These are phyloP conservation scores for Apoda limacodes DNA, from an alignment of 2,888 invertebrate species.

Conservation along the genomic window DNA sequence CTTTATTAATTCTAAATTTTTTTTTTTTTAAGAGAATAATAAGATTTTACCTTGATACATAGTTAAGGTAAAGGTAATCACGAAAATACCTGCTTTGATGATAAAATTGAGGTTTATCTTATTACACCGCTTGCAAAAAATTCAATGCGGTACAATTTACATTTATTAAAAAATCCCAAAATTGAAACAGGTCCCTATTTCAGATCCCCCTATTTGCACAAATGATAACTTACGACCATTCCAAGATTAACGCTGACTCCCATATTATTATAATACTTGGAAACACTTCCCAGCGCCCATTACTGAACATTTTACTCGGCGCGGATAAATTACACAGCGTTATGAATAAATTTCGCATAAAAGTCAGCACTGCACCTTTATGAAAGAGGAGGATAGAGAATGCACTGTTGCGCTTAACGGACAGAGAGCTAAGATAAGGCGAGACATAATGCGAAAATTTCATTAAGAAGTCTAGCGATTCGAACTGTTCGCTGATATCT, in stretches of 20 bases:
- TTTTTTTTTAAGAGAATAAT: no score
- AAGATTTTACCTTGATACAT: no score
- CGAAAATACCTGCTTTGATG: no score
- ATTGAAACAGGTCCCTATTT: no score
- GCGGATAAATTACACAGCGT: conserved; percentile 68
- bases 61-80: no score
- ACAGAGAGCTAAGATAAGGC: conserved; percentile 32
- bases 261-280: conserved; percentile 49
- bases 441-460: conserved; percentile 67
- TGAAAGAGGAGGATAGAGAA: conserved; percentile 36
- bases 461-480: conserved; percentile 64
- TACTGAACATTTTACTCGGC: conserved; percentile 58
- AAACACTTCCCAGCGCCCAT: conserved; percentile 48
- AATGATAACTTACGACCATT: conserved; percentile 45
- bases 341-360: conserved; percentile 72
- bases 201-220: no score
- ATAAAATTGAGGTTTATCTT: no score
- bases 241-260: conserved; percentile 50
- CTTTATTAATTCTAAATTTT: no score
- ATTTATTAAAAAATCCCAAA: no score
- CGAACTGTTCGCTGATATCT: conserved; percentile 60
- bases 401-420: conserved; percentile 19
- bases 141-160: conserved; percentile 22
- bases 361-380: conserved; percentile 65
- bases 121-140: conserved; percentile 17